A percentile compares a stretch with the other conserved stretches of the same genome.
Evolutionary conservation across 2,113 vertebrate genomes (phyloP).

Genomic region (Podilymbus podiceps): DNA sequence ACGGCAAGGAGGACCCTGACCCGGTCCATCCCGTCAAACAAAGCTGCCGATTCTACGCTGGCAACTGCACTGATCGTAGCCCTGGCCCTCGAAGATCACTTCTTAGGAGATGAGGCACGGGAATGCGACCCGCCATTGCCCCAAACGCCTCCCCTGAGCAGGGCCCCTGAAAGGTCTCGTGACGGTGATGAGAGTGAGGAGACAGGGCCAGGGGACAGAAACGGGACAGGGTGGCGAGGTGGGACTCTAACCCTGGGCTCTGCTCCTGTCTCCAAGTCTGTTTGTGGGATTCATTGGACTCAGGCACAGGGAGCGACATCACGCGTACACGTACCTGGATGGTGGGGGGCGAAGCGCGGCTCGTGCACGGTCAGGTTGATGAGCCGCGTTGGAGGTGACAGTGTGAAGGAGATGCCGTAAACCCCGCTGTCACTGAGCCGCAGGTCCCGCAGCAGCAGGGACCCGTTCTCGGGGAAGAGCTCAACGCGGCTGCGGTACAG

Average conservation of each 20-base stretch:
- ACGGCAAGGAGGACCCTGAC: neutral
- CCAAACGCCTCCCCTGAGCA: neutral
- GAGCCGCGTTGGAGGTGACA: accelerated
- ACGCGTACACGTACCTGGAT: accelerated
- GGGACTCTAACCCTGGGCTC: too few species aligned
- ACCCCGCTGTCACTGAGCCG: neutral
- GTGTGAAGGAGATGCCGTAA: accelerated
- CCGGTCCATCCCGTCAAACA: neutral
- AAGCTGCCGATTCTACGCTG: neutral
- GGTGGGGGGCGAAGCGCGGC: accelerated
- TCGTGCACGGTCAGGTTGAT: neutral
- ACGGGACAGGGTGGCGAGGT: too few species aligned
- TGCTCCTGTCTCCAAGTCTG: too few species aligned
- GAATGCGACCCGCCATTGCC: too few species aligned
- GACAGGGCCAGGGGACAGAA: neutral
- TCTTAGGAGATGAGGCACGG: too few species aligned
- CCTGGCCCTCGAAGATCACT: neutral
- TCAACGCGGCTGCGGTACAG: accelerated
- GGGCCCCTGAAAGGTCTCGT: neutral
- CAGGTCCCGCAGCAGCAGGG: neutral
- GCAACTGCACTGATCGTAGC: neutral
- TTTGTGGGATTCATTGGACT: too few species aligned
- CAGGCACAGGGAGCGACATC: too few species aligned
- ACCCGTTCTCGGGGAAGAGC: neutral
- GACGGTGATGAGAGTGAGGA: neutral